Conservation (phyloP, 2,888 invertebrate species). For the Cyrtodaria siliqua region DNA sequence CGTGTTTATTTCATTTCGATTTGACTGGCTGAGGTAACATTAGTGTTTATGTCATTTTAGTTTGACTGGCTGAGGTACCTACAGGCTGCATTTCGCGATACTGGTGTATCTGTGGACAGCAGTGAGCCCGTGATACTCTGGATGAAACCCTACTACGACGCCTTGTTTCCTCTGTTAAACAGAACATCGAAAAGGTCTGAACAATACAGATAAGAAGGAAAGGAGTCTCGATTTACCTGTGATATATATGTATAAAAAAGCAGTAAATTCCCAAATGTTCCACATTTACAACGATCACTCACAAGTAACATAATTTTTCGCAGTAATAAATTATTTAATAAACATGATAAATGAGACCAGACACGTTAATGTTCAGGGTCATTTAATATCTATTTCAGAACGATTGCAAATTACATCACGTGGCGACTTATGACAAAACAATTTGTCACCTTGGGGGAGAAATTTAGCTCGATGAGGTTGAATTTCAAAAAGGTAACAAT, state of each 20-base stretch:
- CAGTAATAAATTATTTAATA: no score
- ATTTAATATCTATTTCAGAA: conserved; percentile 86
- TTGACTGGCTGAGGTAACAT: conserved; percentile 65
- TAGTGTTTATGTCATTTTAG: conserved; percentile 7
- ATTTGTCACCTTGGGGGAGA: conserved; percentile 93
- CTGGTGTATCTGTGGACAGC: conserved; percentile 52
- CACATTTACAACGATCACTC: no score
- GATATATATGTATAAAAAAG: no score
- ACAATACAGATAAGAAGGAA: no score
- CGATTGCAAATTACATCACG: conserved; percentile 91
- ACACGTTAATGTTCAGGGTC: no score
- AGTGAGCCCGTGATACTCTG: conserved; percentile 71
- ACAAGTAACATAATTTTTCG: no score
- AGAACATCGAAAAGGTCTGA: conserved; percentile 58
- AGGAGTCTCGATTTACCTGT: no score
- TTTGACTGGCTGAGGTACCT: conserved; percentile 72
- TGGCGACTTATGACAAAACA: conserved; percentile 92
- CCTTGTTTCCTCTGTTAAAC: conserved; percentile 66
- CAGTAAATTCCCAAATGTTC: no score
- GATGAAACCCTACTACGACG: conserved; percentile 70
- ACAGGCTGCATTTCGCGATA: conserved; percentile 46
- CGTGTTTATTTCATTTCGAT: conserved; percentile 20
- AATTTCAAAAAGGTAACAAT: conserved; percentile 89
- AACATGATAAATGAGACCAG: no score
- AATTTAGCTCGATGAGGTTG: conserved; percentile 94